These are phyloP conservation scores for Netelia virgata DNA, from an alignment of 2,888 invertebrate genomes.

Conservation along the genomic window DNA sequence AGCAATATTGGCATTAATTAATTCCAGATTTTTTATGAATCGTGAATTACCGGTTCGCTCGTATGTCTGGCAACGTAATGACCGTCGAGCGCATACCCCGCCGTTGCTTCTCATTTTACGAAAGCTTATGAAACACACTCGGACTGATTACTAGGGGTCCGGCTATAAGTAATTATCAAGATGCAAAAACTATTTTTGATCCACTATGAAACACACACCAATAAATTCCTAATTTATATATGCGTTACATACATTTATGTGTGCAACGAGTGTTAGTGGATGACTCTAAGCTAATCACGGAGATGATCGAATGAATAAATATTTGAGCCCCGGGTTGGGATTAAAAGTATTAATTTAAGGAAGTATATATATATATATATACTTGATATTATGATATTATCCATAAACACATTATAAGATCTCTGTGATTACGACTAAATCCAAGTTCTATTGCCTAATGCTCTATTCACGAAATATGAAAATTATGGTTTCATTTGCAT, in stretches of 20 bases:
- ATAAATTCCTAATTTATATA: constrained; percentile 48
- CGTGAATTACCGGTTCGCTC: neutral
- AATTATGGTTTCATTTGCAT: constrained; percentile 29
- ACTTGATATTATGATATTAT: neutral
- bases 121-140: neutral
- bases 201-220: constrained; percentile 59
- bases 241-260: constrained; percentile 60
- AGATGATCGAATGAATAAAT: constrained; percentile 29
- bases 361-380: neutral
- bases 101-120: constrained; percentile 18
- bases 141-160: constrained; percentile 21
- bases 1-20: neutral
- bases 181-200: constrained; percentile 56
- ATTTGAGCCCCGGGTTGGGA: constrained; percentile 25
- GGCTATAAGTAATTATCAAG: constrained; percentile 59
- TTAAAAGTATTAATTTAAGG: neutral
- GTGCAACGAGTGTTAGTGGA: constrained; percentile 50
- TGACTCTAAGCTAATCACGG: constrained; percentile 37
- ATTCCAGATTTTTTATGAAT: neutral
- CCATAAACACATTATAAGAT: constrained; percentile 26
- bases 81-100: constrained; percentile 22
- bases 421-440: constrained; percentile 24
- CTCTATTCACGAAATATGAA: constrained; percentile 27
- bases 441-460: constrained; percentile 17
- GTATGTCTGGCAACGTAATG: constrained; percentile 19